Conservation (phyloP, 2,888 invertebrate genomes). For the Trissolcus brochymenae region DNA sequence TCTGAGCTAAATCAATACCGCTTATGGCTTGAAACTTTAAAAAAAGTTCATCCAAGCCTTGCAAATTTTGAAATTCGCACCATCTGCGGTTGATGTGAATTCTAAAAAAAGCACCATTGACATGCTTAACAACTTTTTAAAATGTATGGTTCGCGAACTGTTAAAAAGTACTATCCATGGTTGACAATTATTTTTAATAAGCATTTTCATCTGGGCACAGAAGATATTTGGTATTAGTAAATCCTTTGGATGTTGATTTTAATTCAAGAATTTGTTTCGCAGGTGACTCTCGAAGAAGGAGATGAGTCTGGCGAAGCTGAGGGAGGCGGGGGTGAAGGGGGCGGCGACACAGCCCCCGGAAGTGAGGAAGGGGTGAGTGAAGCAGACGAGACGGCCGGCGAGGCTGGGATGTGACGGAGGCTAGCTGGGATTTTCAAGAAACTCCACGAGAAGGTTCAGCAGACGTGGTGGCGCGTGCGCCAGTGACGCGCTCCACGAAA, state of each 20-base stretch:
- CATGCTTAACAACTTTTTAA: too few species aligned
- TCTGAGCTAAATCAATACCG: too few species aligned
- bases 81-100: too few species aligned
- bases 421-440: conserved; percentile 92
- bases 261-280: conserved; percentile 57
- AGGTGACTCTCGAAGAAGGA: conserved; percentile 93
- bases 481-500: conserved; percentile 76
- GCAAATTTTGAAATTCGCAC: too few species aligned
- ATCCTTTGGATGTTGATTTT: background rate
- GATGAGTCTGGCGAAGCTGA: conserved; percentile 81
- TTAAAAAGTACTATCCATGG: too few species aligned
- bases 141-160: too few species aligned
- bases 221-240: too few species aligned
- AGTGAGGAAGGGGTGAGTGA: conserved; percentile 79
- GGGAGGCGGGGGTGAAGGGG: conserved; percentile 73
- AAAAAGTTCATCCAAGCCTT: too few species aligned
- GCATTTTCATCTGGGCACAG: too few species aligned
- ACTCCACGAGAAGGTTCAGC: conserved; percentile 92
- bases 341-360: conserved; percentile 69
- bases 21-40: too few species aligned
- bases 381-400: conserved; percentile 71
- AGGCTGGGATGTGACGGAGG: conserved; percentile 93
- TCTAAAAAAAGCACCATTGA: too few species aligned
- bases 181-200: too few species aligned
- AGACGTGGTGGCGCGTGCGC: conserved; percentile 89